Base-by-base conservation (phyloP, 2,888 invertebrate genomes). In the Temnothorax ravouxi region DNA sequence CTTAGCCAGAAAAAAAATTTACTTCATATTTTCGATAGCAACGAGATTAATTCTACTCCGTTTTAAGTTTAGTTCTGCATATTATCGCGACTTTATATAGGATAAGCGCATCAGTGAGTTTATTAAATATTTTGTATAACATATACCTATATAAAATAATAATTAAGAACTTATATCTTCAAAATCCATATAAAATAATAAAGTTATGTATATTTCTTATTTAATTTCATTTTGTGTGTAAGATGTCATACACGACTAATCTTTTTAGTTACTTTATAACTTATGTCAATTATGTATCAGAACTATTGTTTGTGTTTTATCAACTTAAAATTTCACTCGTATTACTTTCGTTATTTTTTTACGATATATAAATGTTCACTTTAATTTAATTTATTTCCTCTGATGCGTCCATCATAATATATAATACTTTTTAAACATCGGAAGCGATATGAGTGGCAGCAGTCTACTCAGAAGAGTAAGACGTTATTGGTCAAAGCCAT, bases 401-500 rank as follows among this genome's bases (percentile, higher is more conserved):
- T 44, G 62, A 74, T 74, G 8, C 29, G n/a, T 61, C 34, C 1
- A 50, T 2, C 29, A 5, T 34, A 66, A 38, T 71, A 38, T 38
- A 25, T 52, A 34, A 69, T 69, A 69, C 9, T 54, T 54, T 54
- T 54, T 18, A 25, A 54, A 54, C 38, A 21, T 54, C 21, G 9
- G 74, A 74, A 74, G 15, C 44, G 29, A 61, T 62, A 62, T 74
- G 44, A 74, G 44, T 66, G 47, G 34, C 67, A 75, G 69, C 62
- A 34, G 44, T 75, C 66, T 47, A 75, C 34, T 66, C 74, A 75
- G 44, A 75, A 47, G 34, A 66, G 44, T 67, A 44, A 66, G 76
- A 83, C 18, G 1, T 75, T 75, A 50, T 77, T 56, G 66, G 41
- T 77, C 77, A 64, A 66, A 82, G 50, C 41, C 41, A 44, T 67